These are phyloP conservation scores for Heliothis virescens DNA, from an alignment of 1,140 invertebrate genomes.

Conservation along the genomic window DNA sequence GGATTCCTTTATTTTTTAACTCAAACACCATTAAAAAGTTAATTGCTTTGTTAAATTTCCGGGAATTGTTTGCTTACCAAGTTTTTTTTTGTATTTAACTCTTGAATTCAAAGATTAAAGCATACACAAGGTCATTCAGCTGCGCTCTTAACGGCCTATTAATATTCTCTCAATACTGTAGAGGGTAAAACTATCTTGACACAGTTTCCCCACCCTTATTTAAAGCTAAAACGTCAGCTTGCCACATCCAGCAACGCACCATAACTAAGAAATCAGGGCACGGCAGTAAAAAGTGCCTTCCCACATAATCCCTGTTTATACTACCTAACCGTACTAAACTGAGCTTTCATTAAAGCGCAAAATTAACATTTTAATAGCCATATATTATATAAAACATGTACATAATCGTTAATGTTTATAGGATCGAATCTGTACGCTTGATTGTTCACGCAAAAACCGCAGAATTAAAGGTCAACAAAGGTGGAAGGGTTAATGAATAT, in stretches of 20 bases:
- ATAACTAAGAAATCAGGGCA: slow-evolving; percentile 70
- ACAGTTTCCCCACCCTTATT: background rate
- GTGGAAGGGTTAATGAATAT: slow-evolving; percentile 10
- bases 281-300: slow-evolving; percentile 76
- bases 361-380: slow-evolving; percentile 84
- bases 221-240: slow-evolving; percentile 12
- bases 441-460: slow-evolving; percentile 61
- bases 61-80: too few relatives aligned
- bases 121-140: too few relatives aligned
- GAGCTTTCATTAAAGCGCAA: slow-evolving; percentile 78
- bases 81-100: too few relatives aligned
- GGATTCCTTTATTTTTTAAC: slow-evolving; percentile 27
- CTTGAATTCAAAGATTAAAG: too few relatives aligned
- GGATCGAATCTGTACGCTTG: slow-evolving; percentile 59
- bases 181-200: slow-evolving; percentile 11
- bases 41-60: background rate
- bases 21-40: slow-evolving; percentile 18
- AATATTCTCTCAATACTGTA: slow-evolving; percentile 5
- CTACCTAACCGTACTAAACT: slow-evolving; percentile 72
- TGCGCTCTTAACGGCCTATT: background rate
- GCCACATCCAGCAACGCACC: slow-evolving; percentile 52
- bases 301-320: slow-evolving; percentile 77
- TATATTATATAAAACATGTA: slow-evolving; percentile 77
- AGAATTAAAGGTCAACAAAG: slow-evolving; percentile 40
- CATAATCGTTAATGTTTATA: slow-evolving; percentile 66